Evolutionary conservation across 2,113 vertebrate genomes (phyloP).

Genomic region (Cyphomyrus plagiostoma): DNA sequence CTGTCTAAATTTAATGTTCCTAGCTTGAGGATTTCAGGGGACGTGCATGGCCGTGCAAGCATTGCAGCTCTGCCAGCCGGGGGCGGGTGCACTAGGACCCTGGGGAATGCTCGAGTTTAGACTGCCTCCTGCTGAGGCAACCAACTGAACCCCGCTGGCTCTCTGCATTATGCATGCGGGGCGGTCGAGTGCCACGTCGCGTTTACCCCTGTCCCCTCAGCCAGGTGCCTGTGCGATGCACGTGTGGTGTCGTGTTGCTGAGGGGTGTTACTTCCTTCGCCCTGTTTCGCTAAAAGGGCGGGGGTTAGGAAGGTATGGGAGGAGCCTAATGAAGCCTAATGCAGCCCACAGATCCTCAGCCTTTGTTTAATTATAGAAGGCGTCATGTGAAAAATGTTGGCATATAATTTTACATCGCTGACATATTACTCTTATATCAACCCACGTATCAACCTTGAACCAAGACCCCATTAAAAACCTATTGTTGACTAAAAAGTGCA

Average conservation of each 20-base stretch:
- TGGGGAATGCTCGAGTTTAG: neutral
- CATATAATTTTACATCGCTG: neutral
- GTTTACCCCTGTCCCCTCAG: neutral
- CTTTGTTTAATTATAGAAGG: neutral
- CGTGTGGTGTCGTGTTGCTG: neutral
- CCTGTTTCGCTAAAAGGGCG: neutral
- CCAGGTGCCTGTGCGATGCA: neutral
- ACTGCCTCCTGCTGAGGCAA: neutral
- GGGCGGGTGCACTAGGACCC: neutral
- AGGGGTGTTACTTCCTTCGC: neutral
- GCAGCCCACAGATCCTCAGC: neutral
- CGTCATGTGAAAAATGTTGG: neutral
- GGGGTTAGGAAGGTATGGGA: too few species aligned
- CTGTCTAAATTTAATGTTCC: neutral
- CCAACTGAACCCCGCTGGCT: neutral
- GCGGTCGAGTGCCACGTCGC: neutral
- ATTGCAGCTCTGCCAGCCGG: neutral
- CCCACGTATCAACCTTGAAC: neutral
- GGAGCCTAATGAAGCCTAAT: neutral
- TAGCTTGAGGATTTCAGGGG: neutral
- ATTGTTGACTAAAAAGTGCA: neutral
- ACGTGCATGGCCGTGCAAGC: neutral
- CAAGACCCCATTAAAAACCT: neutral
- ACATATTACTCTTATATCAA: constrained; percentile 8
- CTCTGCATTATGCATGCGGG: neutral